Base-by-base conservation (phyloP, 2,888 invertebrate genomes). In the Litoditis marina region DNA sequence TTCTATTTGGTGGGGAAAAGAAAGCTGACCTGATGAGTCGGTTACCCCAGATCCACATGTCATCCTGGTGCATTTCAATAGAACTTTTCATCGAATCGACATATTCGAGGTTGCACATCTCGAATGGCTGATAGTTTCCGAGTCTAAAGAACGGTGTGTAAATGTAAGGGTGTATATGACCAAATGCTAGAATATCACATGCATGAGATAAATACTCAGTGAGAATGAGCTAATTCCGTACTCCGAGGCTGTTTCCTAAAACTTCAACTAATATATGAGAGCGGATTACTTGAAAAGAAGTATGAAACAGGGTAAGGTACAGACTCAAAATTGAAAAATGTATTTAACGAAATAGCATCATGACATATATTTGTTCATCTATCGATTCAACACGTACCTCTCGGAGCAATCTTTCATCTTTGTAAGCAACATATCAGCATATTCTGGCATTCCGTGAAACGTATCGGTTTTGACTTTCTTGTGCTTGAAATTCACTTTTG, bases 21-120 rank as follows among this genome's bases (percentile, higher is more conserved):
- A 30, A 44, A 22, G 94, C 88, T 0, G 94, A 95, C 80, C 80
- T 81, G 1, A 96, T 89, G 39, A 98, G 90, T 71, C 96, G 88
- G 84, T 96, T 94, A 6, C 98, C 98, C 98, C 98, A 99, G 63
- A 99, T 88, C 98, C 98, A 98, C 83, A 92, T 92, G 81, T 99
- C 98, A 84, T 98, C 98, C 74, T 94, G 91, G 83, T 99, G 98
- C 13, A 94, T 92, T 84, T 96, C 96, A 73, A 99, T 98, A 1
- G 92, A 91, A 0, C 96, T 92, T 0, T 95, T 95, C 42, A 77
- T 75, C 47, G 62, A 60, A 46, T 75, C 90, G 73, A 90, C 88
- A 85, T 98, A 98, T 82, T 98, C 96, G 69, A 98, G 86, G 54
- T 93, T 91, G 84, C 98, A 98, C 83, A 96, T 92, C 83, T 98